phyloP scores from a whole-genome alignment of 2,113 vertebrate species.

The Ceyx cyanopectus region DNA sequence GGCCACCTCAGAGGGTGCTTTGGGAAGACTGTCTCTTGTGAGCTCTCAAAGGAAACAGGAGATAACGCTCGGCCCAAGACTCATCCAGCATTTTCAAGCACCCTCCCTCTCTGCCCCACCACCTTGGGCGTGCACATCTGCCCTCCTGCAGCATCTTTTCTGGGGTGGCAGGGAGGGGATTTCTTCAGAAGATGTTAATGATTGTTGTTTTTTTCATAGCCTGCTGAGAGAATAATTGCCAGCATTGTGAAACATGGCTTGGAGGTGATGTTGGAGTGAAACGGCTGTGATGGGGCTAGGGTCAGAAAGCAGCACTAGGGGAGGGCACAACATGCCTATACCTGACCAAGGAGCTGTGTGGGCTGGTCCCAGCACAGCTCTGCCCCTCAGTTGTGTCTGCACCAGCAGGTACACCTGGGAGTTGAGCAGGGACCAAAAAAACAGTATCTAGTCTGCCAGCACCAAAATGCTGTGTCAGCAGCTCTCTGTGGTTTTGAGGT shows the following conservation, averaged over 20 bases:
- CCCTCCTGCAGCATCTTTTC: slow-evolving; percentile 31
- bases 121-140: slow-evolving; percentile 66
- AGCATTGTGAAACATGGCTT: background rate
- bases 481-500: background rate
- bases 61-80: slow-evolving; percentile 73
- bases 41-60: slow-evolving; percentile 83
- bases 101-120: background rate
- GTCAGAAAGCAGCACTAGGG: background rate
- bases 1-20: slow-evolving; percentile 85
- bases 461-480: background rate
- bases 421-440: background rate
- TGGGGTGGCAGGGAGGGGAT: background rate
- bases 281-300: background rate
- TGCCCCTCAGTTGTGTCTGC: background rate
- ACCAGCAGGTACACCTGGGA: background rate
- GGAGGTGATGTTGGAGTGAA: background rate
- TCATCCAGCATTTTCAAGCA: background rate
- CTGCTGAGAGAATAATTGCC: slow-evolving; percentile 7
- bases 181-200: slow-evolving; percentile 38
- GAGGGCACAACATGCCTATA: fast-evolving
- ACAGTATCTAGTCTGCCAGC: background rate
- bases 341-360: fast-evolving
- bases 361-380: background rate
- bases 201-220: slow-evolving; percentile 74
- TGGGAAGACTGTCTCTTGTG: slow-evolving; percentile 77